Evolutionary conservation across 2,888 invertebrate genomes (phyloP), one percentile per base, ranked within the genome.

Genomic region (Drosophila maculinotata): DNA sequence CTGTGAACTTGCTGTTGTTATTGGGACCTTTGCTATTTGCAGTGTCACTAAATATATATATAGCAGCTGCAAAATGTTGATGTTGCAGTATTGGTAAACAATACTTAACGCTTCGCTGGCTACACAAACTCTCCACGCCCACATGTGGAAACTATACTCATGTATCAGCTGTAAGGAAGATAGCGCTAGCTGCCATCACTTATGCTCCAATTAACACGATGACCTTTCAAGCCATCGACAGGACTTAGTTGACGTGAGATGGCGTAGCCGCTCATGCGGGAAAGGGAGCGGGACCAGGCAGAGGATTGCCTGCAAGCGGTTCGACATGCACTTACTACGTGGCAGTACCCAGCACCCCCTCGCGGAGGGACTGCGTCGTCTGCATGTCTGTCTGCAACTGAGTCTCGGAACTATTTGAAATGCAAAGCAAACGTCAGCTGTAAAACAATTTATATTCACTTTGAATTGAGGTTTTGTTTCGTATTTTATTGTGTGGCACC

Each of bases 371-470:
- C 26, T 4, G 20, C 33, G 12, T 31, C 33, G 68, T 28, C 63
- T 68, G 42, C 59, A 35, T 53, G 57, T 39, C 49, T 60, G 62
- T 56, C 65, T 58, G 64, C 47, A 17, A 15, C 14, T n/a, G 36
- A 56, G 59, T 45, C 56, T 54, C 54, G 33, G 60, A 69, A 58
- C 80, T 73, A 79, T 82, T 88, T 87, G 74, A 83, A 81, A 87
- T 87, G 87, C 87, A 88, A 88, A 79, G 84, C 87, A 85, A 81
- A 77, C 64, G 83, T 74, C 86, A 87, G 79, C 77, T 79, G 83
- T 83, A 83, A 87, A 86, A 87, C 89, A 79, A 82, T 85, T 88
- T 87, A 80, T 76, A 87, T 88, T 87, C 87, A 87, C 83, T 88
- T 88, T 76, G 79, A 73, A 82, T 87, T 83, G 83, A 79, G 85